These are phyloP conservation scores for Lota lota DNA, from an alignment of 2,113 vertebrate genomes.

Conservation along the genomic window DNA sequence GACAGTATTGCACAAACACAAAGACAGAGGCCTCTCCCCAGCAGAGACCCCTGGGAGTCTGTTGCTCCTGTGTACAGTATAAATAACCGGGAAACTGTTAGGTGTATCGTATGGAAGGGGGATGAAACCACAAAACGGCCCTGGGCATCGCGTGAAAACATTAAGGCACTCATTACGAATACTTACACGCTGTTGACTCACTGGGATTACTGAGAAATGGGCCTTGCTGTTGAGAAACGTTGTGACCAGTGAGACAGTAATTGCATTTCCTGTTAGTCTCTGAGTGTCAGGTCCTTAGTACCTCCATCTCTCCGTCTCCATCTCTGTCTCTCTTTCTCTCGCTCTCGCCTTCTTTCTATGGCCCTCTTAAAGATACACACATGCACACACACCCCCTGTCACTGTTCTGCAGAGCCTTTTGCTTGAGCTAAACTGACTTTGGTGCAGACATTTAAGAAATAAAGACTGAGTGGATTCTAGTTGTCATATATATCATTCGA, in stretches of 20 bases:
- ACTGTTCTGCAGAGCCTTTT: too few relatives aligned
- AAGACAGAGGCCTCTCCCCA: constrained; percentile 46
- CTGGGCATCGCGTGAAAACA: constrained; percentile 54
- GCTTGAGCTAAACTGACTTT: too few relatives aligned
- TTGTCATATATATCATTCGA: too few relatives aligned
- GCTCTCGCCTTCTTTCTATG: not conserved
- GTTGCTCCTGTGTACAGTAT: constrained; percentile 58
- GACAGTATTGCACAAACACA: constrained; percentile 63
- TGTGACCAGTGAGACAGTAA: constrained; percentile 61
- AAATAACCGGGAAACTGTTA: constrained; percentile 66
- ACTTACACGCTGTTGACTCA: constrained; percentile 68
- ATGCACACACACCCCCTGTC: too few relatives aligned
- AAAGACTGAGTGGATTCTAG: too few relatives aligned
- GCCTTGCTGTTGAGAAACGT: constrained; percentile 54
- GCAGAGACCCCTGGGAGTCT: constrained; percentile 42
- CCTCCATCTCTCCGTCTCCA: constrained; percentile 18
- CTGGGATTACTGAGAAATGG: constrained; percentile 71
- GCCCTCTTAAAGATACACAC: too few relatives aligned
- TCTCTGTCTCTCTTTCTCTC: constrained; percentile 1
- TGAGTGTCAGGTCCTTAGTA: constrained; percentile 17
- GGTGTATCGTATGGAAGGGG: constrained; percentile 58
- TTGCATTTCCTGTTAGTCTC: constrained; percentile 72
- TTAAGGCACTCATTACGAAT: constrained; percentile 66
- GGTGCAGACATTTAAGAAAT: too few relatives aligned
- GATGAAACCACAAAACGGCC: constrained; percentile 62